Evolutionary conservation across 2,888 invertebrate species (phyloP).

Genomic region (Cantharis rustica): DNA sequence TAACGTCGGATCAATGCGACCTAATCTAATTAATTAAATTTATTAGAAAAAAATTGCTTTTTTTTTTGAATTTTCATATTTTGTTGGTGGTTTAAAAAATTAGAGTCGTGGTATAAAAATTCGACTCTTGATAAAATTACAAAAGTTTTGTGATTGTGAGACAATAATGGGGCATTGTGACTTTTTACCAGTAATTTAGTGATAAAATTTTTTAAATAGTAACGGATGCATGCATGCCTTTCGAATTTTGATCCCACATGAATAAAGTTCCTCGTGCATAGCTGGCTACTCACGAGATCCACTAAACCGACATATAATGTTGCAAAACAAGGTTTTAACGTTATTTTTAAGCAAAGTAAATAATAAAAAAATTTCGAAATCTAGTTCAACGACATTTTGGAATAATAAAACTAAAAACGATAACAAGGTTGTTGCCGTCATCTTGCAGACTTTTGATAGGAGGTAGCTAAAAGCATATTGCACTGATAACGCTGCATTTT

Average conservation of each 20-base stretch:
- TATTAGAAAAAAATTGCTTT: too few species aligned
- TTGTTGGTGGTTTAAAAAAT: background rate
- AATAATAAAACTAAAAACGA: slow-evolving; percentile 35
- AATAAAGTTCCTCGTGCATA: background rate
- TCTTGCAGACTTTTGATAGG: slow-evolving; percentile 34
- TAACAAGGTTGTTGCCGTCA: slow-evolving; percentile 38
- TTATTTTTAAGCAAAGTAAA: background rate
- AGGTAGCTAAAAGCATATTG: slow-evolving; percentile 32
- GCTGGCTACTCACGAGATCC: background rate
- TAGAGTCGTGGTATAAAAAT: background rate
- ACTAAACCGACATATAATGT: background rate
- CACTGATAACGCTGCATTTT: slow-evolving; percentile 30
- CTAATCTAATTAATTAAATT: too few species aligned
- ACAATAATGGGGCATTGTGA: background rate
- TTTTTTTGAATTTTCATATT: background rate
- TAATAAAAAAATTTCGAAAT: slow-evolving; percentile 32
- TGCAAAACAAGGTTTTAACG: background rate
- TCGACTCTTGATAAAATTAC: background rate
- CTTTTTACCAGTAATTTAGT: background rate
- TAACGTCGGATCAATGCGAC: background rate
- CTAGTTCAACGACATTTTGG: slow-evolving; percentile 39
- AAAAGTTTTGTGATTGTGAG: background rate
- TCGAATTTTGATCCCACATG: background rate
- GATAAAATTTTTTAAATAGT: background rate
- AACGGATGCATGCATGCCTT: background rate